These are phyloP conservation scores for Enhydra lutris DNA, from an alignment of 2,113 vertebrate genomes.

Conservation along the genomic window DNA sequence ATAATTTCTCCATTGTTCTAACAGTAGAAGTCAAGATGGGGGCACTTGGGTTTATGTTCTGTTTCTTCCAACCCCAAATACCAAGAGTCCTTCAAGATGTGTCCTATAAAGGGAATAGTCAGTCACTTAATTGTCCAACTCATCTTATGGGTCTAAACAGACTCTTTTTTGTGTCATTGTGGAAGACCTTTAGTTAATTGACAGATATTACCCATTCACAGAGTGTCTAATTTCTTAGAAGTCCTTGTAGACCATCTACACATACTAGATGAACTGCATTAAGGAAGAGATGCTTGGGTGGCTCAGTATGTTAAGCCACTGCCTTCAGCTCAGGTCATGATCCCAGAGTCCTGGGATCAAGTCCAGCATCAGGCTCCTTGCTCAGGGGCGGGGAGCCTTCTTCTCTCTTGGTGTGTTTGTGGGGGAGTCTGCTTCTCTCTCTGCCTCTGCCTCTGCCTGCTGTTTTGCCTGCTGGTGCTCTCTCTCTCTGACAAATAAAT, in stretches of 20 bases:
- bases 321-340: no score
- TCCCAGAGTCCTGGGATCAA: no score
- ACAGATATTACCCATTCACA: background rate
- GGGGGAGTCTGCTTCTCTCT: no score
- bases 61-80: background rate
- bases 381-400: fast-evolving
- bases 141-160: background rate
- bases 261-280: background rate
- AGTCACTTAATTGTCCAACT: background rate
- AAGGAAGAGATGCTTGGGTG: background rate
- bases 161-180: background rate
- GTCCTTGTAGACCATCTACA: background rate
- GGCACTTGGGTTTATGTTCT: background rate
- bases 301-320: no score
- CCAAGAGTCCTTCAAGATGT: background rate
- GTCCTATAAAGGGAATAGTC: background rate
- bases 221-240: background rate
- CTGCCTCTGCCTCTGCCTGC: no score
- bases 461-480: no score
- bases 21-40: background rate
- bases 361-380: no score
- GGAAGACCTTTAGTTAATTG: background rate
- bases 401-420: no score
- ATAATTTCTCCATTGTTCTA: background rate
- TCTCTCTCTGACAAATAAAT: no score